Evolutionary conservation across 2,113 vertebrate species (phyloP), one percentile per base, ranked within the genome.

Genomic region (Seriola rivoliana): DNA sequence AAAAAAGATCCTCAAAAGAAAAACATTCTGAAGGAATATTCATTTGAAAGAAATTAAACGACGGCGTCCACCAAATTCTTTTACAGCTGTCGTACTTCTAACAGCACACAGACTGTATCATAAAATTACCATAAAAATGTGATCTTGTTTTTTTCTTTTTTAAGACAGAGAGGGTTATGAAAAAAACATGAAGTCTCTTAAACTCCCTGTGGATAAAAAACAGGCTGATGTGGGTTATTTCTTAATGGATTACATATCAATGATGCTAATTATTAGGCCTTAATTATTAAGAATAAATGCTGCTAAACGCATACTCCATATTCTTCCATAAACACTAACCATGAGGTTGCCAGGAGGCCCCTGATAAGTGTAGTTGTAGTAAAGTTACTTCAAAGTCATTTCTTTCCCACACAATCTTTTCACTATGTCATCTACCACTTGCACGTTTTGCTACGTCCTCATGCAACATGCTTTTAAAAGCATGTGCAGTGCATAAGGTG

Each of bases 41-140:
- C 5, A 88, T 75, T 69, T 21, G 32, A 60, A 55, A 64, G 67
- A 84, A 82, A 78, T 71, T 11, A 62, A 65, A 65, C 0, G n/a
- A 46, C 68, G 42, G 62, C 48, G 29, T 48, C 14, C 0, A 0
- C 38, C 44, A 36, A 66, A 66, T 32, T 34, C 5, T 60, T 74
- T 52, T 69, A 34, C 19, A 29, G 50, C 16, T 29, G 19, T 32
- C 8, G 0, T 19, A 55, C 32, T 46, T 38, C 13, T 1, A 65
- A 66, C 17, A 38, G 58, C 64, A 70, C 46, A 48, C 16, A 36
- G 25, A 29, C 16, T 21, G 17, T 16, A 7, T 32, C n/a, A 36
- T 25, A 52, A 29, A n/a, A 74, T 67, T 65, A 50, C 25, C 38
- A 68, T 63, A 23, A 77, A 48, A 76, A 21, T 5, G 4, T 25